Evolutionary conservation across 2,797 vertebrate genomes (phyloP).

Genomic region (Nasua narica): DNA sequence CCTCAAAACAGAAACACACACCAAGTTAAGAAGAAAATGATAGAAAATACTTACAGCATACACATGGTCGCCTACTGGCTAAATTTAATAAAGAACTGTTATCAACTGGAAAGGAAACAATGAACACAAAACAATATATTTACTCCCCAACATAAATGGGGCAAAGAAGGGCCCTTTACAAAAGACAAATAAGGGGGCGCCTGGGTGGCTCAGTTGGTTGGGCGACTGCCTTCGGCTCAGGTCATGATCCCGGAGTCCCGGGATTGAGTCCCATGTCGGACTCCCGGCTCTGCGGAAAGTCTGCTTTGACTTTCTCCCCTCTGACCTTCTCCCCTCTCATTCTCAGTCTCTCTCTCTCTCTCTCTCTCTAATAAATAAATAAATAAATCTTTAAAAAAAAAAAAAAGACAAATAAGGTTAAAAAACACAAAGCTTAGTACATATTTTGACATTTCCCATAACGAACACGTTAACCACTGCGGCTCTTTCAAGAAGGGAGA

Average conservation of each 20-base stretch:
- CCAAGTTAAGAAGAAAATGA: neutral
- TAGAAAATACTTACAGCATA: neutral
- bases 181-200: too few species aligned
- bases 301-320: too few species aligned
- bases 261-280: too few species aligned
- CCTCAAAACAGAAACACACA: neutral
- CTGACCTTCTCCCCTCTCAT: too few species aligned
- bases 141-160: neutral
- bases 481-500: neutral
- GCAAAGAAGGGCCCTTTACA: neutral
- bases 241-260: too few species aligned
- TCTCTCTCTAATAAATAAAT: too few species aligned
- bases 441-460: neutral
- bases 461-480: neutral
- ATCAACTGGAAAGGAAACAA: neutral
- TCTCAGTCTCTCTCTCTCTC: too few species aligned
- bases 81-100: neutral
- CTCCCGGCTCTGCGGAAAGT: too few species aligned
- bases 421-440: neutral
- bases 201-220: too few species aligned
- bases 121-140: neutral
- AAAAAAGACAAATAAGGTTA: neutral
- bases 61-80: neutral
- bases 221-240: too few species aligned
- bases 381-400: too few species aligned